These are phyloP conservation scores for Meganola albula DNA, from an alignment of 2,888 invertebrate genomes.

Conservation along the genomic window DNA sequence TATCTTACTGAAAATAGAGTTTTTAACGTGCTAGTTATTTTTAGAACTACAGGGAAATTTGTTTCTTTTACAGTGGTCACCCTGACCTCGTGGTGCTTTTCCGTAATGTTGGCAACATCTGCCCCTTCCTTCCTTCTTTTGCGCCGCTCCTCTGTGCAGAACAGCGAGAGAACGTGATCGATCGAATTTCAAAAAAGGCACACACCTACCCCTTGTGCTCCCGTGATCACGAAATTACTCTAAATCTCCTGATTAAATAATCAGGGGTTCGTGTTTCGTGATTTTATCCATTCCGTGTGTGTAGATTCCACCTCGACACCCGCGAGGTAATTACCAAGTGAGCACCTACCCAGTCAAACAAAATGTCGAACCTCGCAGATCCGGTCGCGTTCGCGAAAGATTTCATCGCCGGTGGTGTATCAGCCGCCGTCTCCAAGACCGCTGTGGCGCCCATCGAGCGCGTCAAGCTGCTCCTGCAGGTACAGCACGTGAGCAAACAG, in stretches of 20 bases:
- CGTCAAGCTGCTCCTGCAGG: conserved; percentile 96
- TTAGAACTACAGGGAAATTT: conserved; percentile 24
- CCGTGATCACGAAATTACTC: conserved; percentile 72
- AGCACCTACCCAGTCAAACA: conserved; percentile 57
- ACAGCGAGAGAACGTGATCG: conserved; percentile 75
- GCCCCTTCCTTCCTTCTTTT: conserved; percentile 76
- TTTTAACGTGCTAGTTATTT: too few species aligned
- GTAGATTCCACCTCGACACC: conserved; percentile 50
- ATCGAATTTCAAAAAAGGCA: conserved; percentile 77
- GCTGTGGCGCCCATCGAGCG: conserved; percentile 98
- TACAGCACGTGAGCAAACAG: conserved; percentile 97
- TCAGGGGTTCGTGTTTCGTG: conserved; percentile 76
- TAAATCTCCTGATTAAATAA: conserved; percentile 66
- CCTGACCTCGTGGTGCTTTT: conserved; percentile 71
- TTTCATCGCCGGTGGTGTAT: conserved; percentile 94
- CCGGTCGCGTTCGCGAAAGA: conserved; percentile 93
- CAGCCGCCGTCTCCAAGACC: conserved; percentile 97
- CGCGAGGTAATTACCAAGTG: conserved; percentile 56
- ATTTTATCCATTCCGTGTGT: conserved; percentile 67
- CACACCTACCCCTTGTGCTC: conserved; percentile 75
- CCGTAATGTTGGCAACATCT: conserved; percentile 63
- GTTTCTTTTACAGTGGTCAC: conserved; percentile 31
- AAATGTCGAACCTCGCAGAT: conserved; percentile 80
- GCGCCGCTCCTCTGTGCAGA: conserved; percentile 72
- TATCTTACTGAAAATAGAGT: too few species aligned